Evolutionary conservation across 2,888 invertebrate species (phyloP), one percentile per base, ranked within the genome.

Genomic region (Nysson spinosus): DNA sequence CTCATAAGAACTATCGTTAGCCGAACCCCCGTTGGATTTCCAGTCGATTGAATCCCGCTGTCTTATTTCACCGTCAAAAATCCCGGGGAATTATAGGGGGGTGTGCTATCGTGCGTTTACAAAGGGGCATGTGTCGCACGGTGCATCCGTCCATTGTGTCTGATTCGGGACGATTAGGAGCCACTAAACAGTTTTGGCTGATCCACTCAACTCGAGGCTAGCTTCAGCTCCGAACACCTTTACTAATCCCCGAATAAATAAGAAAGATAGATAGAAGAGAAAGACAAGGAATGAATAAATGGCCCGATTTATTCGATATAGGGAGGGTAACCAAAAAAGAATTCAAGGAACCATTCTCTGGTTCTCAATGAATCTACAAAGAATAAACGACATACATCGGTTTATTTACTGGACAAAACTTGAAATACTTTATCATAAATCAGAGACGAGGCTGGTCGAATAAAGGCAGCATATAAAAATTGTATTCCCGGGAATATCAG

Each of bases 161-260:
- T 72, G 65, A 74, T 74, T 77, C 73, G 77, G 64, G 50, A 69
- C 77, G 79, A 75, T 75, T 75, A 75, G 66, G 74, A 74, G 77
- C 75, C 77, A 74, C 75, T 75, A 75, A 75, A 75, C 69, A 73
- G 74, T 52, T 49, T 61, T 54, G 60, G 61, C 74, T 77, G 75
- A 75, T 75, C 75, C 75, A 75, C 75, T 75, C 77, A 76, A 56
- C 28, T 49, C 63, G 66, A 74, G 76, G 69, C 68, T 52, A 68
- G 58, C 51, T 62, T 66, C 55, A 40, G 42, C 43, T 61, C 28
- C 67, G 64, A 68, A 69, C 72, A 69, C 76, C 77, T 75, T 75
- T 71, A 69, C 68, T 80, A 82, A 81, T 83, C 82, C 81, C 72
- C 70, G 74, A 72, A 75, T 74, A 77, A 78, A 80, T 77, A 72